A percentile compares a stretch with the other conserved stretches of the same genome.
phyloP scores from a whole-genome alignment of 2,113 vertebrate genomes.

The Fulmarus glacialis region DNA sequence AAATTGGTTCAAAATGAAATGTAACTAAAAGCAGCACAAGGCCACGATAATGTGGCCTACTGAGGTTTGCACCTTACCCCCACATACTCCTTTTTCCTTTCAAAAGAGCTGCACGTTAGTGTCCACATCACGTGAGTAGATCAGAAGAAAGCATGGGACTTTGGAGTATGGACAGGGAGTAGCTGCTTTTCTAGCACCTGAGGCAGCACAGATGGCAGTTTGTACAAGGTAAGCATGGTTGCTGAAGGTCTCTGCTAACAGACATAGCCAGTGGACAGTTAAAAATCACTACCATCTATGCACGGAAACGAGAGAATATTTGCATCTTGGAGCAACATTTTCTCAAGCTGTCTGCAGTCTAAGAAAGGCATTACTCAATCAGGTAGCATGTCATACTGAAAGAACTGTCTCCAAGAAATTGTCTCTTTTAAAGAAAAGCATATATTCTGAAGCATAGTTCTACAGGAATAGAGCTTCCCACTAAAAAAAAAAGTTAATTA shows the following conservation, averaged over 20 bases:
- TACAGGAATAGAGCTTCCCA: not conserved
- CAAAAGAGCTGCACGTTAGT: not conserved
- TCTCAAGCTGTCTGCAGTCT: not conserved
- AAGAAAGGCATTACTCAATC: not conserved
- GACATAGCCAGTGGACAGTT: not conserved
- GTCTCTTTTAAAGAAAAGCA: not conserved
- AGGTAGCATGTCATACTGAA: not conserved
- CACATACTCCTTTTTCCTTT: not conserved
- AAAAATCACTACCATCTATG: not conserved
- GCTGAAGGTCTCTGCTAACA: not conserved
- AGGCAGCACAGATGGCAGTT: not conserved
- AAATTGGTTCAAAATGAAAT: not conserved
- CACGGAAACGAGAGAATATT: not conserved
- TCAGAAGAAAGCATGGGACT: not conserved
- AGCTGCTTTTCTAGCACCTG: not conserved
- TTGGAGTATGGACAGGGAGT: not conserved
- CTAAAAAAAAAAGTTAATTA: not conserved
- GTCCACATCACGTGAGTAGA: not conserved
- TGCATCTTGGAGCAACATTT: not conserved
- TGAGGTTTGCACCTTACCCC: not conserved
- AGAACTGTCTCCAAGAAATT: not conserved
- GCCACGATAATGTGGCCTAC: rapidly evolving
- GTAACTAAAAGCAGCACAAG: not conserved
- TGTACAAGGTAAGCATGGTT: not conserved
- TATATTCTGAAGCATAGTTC: not conserved